Base-by-base conservation (phyloP, 35 echinoderm and acorn worm genomes). In the Ptychodera flava region DNA sequence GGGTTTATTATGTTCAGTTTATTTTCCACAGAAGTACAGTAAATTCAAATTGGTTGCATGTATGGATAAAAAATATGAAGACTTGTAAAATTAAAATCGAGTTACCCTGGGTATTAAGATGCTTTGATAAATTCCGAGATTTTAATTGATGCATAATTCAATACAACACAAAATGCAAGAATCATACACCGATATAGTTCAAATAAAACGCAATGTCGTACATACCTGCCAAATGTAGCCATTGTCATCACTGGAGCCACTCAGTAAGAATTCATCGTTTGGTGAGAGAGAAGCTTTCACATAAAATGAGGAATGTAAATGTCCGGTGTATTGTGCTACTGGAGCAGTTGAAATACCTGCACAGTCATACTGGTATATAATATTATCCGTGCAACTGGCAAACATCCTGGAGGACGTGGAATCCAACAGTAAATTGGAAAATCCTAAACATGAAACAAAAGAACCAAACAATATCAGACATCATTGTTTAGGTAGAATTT, bases 181-280 rank as follows among this genome's bases (percentile, higher is more conserved):
- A n/a, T n/a, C n/a, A n/a, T n/a, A n/a, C n/a, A n/a, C n/a, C n/a
- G n/a, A n/a, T n/a, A n/a, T n/a, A n/a, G n/a, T n/a, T n/a, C n/a
- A n/a, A n/a, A n/a, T n/a, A n/a, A n/a, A n/a, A n/a, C n/a, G n/a
- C n/a, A n/a, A n/a, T n/a, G n/a, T n/a, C n/a, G n/a, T n/a, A 35
- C 77, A 1, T 89, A 99, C 96, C 90, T 94, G 90, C 96, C 96
- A 99, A 45, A 99, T 92, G 36, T 99, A 99, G 28, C 92, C 96
- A 64, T 92, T 88, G 34, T 84, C 89, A 78, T 99, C 96, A 76
- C 92, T 90, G 6, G 96, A 99, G 35, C 96, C 96, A 76, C 93
- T 94, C 1, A 99, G 78, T 22, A 99, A 90, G 77, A 81, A 94
- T 0, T 78, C 35, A 32, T 94, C 96, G 86, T 99, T 88, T 0